phyloP scores from a whole-genome alignment of 2,888 invertebrate species.

The Volucella inflata region DNA sequence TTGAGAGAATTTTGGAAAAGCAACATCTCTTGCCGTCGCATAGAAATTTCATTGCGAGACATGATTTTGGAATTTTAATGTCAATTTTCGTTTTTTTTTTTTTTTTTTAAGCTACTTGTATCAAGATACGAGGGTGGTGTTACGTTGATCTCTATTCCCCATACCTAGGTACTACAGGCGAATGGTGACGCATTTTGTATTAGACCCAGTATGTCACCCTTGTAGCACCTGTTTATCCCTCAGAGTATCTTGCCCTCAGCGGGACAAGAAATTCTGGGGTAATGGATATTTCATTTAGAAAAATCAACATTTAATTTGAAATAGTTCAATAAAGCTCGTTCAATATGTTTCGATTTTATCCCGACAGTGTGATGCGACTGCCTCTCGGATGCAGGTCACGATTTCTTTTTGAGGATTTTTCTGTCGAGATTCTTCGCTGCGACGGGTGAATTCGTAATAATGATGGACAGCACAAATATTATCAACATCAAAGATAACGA shows the following conservation, averaged over 20 bases:
- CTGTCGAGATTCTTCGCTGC: constrained; percentile 45
- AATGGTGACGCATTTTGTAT: constrained; percentile 63
- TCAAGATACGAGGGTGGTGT: constrained; percentile 10
- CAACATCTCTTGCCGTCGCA: constrained; percentile 34
- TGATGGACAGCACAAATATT: constrained; percentile 74
- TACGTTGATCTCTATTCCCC: constrained; percentile 32
- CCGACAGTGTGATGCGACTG: not conserved
- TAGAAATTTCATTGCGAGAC: constrained; percentile 61
- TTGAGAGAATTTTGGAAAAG: constrained; percentile 37
- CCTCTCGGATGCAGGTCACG: constrained; percentile 68
- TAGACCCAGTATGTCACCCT: constrained; percentile 37
- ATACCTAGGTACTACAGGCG: constrained; percentile 40
- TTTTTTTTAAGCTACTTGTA: constrained; percentile 14
- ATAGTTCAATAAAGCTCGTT: constrained; percentile 67
- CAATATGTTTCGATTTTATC: constrained; percentile 67
- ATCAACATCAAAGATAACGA: constrained; percentile 70
- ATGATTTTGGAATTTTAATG: constrained; percentile 74
- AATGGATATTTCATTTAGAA: constrained; percentile 75
- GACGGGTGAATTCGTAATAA: constrained; percentile 64
- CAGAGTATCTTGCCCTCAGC: not conserved
- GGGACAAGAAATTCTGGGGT: not conserved
- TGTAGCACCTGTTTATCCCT: constrained; percentile 57
- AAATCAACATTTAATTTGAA: constrained; percentile 76
- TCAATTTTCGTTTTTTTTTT: constrained; percentile 28
- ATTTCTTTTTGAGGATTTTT: constrained; percentile 62